Base-by-base conservation (phyloP, 1,140 invertebrate species). In the Ylistrum balloti region DNA sequence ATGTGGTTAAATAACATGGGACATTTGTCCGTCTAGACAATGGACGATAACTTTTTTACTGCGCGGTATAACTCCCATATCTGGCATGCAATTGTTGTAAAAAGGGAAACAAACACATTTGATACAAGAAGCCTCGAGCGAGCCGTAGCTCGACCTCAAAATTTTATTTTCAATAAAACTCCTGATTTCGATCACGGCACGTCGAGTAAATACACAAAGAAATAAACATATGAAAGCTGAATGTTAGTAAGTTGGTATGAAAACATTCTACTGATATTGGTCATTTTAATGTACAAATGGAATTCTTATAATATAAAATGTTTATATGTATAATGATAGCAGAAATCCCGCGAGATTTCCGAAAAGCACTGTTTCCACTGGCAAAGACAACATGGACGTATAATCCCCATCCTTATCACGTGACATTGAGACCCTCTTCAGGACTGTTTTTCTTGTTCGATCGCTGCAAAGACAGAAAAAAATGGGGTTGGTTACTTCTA, bases 241-340 rank as follows among this genome's bases (percentile, higher is more conserved):
- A 74, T 74, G 56, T 74, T 28, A 28, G 56, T 28, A 28, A 74
- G 56, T 74, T 74, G 56, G 56, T 74, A 45, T 45, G 56, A 74
- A 74, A 28, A 74, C n/a, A n/a, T n/a, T 28, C 56, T 28, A 74
- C n/a, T 74, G n/a, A 74, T 74, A 74, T 28, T 74, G 56, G 56
- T 74, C 56, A 74, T 74, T n/a, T 74, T n/a, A 74, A 74, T 74
- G 56, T 74, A 74, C 56, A 74, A 74, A 74, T 74, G 56, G 56
- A 74, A 74, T 74, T 74, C 22, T 74, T 74, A 11, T 56, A 56
- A 56, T 56, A 74, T 74, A 74, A 74, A 74, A 74, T 28, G 56
- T 74, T 74, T 74, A 74, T 74, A 74, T 74, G 56, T 74, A 74
- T 74, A 74, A 74, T 74, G 56, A 74, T 28, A 74, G 56, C 56